phyloP scores from a whole-genome alignment of 2,888 invertebrate species.

The Scaptomyza polygonia region DNA sequence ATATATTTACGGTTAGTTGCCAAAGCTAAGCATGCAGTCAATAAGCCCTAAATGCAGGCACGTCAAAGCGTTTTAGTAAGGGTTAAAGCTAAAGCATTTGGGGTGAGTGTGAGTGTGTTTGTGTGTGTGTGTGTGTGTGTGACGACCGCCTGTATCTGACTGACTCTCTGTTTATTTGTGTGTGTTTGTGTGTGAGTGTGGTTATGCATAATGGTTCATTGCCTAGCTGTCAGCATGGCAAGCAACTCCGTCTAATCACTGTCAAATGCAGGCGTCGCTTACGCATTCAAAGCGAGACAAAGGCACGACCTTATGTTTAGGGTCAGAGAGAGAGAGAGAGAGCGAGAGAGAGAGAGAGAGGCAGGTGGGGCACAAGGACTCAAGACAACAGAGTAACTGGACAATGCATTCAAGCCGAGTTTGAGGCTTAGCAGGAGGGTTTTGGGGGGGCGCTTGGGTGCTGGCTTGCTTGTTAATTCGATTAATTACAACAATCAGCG shows the following conservation, averaged over 20 bases:
- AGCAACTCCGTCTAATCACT: conserved; percentile 81
- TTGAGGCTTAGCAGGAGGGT: not conserved
- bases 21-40: conserved; percentile 24
- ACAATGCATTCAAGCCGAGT: conserved; percentile 36
- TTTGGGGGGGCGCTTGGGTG: conserved; percentile 15
- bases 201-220: conserved; percentile 72
- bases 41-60: conserved; percentile 23
- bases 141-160: conserved; percentile 43
- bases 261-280: conserved; percentile 82
- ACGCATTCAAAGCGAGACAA: conserved; percentile 76
- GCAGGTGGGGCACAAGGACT: conserved; percentile 23
- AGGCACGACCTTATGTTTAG: conserved; percentile 36
- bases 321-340: too few species aligned
- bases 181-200: conserved; percentile 30
- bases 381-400: conserved; percentile 41
- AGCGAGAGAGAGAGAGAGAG: too few species aligned
- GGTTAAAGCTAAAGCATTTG: conserved; percentile 41
- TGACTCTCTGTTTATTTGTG: conserved; percentile 14
- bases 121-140: conserved; percentile 43
- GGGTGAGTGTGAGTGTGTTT: conserved; percentile 51
- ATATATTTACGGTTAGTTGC: not conserved
- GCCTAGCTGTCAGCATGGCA: conserved; percentile 55
- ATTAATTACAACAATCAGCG: conserved; percentile 84
- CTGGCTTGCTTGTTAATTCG: conserved; percentile 81
- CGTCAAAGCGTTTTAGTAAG: conserved; percentile 34